A percentile compares a stretch with the other conserved stretches of the same genome.
Evolutionary conservation across 2,797 vertebrate species (phyloP).

Genomic region (Lycodopsis pacificus): DNA sequence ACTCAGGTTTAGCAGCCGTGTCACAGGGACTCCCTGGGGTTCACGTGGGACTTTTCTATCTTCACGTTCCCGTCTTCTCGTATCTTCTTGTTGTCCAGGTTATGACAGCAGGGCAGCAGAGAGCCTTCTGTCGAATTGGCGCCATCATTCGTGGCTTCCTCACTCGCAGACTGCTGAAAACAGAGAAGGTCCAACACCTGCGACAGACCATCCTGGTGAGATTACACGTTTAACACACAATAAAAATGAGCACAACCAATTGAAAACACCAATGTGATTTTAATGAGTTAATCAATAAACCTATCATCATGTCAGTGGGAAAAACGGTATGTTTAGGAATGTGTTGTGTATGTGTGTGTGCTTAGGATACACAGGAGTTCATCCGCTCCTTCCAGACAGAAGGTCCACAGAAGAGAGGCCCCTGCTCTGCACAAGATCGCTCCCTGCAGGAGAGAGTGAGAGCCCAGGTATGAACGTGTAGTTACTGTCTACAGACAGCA

Average conservation of each 20-base stretch:
- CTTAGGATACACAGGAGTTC: slow-evolving; percentile 93
- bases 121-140: slow-evolving; percentile 86
- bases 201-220: slow-evolving; percentile 91
- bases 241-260: not conserved
- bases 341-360: slow-evolving; percentile 10
- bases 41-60: not conserved
- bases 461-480: slow-evolving; percentile 87
- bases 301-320: not conserved
- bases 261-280: not conserved
- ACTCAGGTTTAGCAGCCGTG: no score
- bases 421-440: slow-evolving; percentile 90
- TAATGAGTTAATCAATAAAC: not conserved
- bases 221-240: not conserved
- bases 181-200: slow-evolving; percentile 93
- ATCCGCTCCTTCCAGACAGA: slow-evolving; percentile 91
- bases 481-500: slow-evolving; percentile 29
- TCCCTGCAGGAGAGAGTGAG: slow-evolving; percentile 92
- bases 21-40: no score
- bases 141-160: slow-evolving; percentile 93
- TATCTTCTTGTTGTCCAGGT: slow-evolving; percentile 58
- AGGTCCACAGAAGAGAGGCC: slow-evolving; percentile 83
- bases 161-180: slow-evolving; percentile 91
- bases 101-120: slow-evolving; percentile 85
- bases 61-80: not conserved
- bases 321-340: slow-evolving; percentile 1